A percentile compares a stretch with the other conserved stretches of the same genome.
These are phyloP conservation scores for Elysia crispata DNA, from an alignment of 2,888 invertebrate genomes.

Conservation along the genomic window DNA sequence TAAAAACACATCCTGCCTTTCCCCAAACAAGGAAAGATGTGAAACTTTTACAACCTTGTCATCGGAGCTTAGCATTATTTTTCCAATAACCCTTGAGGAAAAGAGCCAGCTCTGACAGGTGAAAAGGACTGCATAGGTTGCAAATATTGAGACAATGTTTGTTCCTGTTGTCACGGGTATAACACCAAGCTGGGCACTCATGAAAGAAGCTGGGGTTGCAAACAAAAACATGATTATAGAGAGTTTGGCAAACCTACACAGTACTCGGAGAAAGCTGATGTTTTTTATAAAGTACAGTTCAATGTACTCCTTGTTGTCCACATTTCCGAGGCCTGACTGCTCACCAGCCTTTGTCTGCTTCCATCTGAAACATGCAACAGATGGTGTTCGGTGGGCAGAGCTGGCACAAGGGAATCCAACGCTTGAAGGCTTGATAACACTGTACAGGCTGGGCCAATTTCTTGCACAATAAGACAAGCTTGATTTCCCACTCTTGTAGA, in stretches of 20 bases:
- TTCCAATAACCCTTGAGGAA: neutral
- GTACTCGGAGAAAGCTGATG: neutral
- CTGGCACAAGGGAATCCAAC: neutral
- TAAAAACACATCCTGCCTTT: slow-evolving; percentile 7
- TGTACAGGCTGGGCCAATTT: no score
- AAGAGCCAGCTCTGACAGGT: neutral
- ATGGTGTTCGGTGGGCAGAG: neutral
- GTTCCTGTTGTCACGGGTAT: neutral
- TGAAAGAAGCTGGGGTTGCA: neutral
- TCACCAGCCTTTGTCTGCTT: no score
- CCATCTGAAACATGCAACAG: neutral
- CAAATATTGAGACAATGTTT: neutral
- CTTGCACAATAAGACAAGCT: no score
- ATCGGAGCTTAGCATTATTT: slow-evolving; percentile 15
- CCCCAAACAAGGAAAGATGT: slow-evolving; percentile 15
- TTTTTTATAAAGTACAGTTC: slow-evolving; percentile 1
- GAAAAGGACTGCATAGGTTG: neutral
- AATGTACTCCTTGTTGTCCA: neutral
- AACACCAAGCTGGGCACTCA: neutral
- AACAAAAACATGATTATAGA: neutral
- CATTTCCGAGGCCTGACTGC: no score
- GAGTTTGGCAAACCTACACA: neutral
- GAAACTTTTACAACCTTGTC: slow-evolving; percentile 10
- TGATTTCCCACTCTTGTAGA: no score
- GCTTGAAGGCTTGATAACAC: no score